These are phyloP conservation scores for Vulpes vulpes DNA, from an alignment of 2,113 vertebrate species.

Conservation along the genomic window DNA sequence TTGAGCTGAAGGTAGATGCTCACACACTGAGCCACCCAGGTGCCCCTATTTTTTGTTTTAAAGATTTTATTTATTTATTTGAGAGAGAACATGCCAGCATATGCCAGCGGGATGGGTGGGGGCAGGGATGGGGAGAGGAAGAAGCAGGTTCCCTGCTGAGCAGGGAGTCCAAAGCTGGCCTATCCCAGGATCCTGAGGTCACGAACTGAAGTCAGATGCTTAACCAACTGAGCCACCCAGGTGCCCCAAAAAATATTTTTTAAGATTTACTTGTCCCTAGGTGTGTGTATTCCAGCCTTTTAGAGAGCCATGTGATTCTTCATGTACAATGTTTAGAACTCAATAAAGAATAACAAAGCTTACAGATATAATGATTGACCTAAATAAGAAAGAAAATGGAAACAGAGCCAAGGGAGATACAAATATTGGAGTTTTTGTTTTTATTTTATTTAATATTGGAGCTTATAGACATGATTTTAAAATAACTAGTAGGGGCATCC, in stretches of 20 bases:
- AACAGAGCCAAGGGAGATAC: background rate
- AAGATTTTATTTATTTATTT: background rate
- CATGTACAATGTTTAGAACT: background rate
- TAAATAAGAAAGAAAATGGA: background rate
- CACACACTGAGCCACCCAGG: too few species aligned
- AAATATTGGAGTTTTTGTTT: background rate
- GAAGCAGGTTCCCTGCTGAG: background rate
- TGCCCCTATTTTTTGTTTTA: background rate
- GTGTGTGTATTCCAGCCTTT: background rate
- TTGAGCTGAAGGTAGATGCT: too few species aligned
- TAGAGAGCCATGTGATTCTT: conserved; percentile 3
- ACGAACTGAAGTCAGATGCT: background rate
- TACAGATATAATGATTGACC: background rate
- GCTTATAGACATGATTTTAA: background rate
- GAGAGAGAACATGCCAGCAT: background rate
- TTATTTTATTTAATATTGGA: background rate
- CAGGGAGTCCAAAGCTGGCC: background rate
- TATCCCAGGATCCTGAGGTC: background rate
- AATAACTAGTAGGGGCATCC: background rate
- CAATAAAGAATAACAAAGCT: background rate
- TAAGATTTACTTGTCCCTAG: background rate
- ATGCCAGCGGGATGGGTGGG: background rate
- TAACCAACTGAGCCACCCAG: background rate
- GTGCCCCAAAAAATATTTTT: background rate
- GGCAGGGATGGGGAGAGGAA: background rate